Conservation (phyloP, 2,113 vertebrate genomes). For the Eidolon helvum region DNA sequence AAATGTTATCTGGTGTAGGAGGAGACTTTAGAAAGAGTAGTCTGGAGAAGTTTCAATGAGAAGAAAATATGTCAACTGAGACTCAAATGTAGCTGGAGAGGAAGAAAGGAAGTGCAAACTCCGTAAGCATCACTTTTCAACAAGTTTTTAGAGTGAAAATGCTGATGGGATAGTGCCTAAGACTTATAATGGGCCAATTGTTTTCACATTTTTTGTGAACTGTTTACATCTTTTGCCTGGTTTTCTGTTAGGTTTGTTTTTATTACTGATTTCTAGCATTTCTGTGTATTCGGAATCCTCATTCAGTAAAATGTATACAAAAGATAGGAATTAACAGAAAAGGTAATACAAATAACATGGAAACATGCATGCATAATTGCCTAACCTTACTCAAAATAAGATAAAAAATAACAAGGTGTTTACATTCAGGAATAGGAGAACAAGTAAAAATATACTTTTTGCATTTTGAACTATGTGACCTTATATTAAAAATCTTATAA, state of each 20-base stretch:
- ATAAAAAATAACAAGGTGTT: background rate
- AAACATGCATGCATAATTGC: background rate
- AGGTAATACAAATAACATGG: background rate
- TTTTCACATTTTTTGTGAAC: background rate
- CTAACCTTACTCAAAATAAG: background rate
- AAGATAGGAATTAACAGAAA: background rate
- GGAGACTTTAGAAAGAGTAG: background rate
- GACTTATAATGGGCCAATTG: background rate
- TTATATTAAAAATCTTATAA: conserved; percentile 5
- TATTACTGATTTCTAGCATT: conserved; percentile 16
- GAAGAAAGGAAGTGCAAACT: background rate
- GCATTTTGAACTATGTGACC: background rate
- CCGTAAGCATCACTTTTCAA: background rate
- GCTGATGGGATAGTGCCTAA: background rate
- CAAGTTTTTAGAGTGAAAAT: background rate
- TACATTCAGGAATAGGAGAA: conserved; percentile 15
- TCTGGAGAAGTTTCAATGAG: conserved; percentile 9
- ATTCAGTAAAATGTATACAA: background rate
- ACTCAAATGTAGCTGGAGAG: background rate
- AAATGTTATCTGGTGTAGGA: background rate
- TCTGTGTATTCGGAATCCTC: conserved; percentile 15
- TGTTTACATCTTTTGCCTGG: background rate
- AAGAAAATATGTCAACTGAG: background rate
- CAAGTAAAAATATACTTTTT: background rate
- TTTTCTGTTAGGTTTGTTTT: conserved; percentile 28